These are phyloP conservation scores for Cephus spinipes DNA, from an alignment of 2,888 invertebrate species.

Conservation along the genomic window DNA sequence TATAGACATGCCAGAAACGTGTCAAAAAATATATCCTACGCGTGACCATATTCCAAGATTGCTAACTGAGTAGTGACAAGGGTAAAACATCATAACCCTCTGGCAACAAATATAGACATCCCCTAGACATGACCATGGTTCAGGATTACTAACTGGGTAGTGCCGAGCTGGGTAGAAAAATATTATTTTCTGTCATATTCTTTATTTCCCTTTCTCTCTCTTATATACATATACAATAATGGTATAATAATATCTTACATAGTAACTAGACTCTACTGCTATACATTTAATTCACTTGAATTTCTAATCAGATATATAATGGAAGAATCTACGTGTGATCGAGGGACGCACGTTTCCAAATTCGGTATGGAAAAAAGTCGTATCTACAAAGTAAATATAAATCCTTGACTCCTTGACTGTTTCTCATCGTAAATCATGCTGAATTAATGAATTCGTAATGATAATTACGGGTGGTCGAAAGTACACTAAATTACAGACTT, in stretches of 20 bases:
- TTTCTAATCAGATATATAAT: background rate
- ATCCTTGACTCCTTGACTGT: background rate
- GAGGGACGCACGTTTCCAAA: background rate
- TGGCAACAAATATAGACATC: too few species aligned
- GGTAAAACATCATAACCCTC: too few species aligned
- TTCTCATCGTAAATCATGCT: background rate
- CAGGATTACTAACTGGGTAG: too few species aligned
- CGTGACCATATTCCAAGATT: too few species aligned
- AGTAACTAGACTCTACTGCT: background rate
- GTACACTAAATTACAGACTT: background rate
- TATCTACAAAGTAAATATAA: background rate
- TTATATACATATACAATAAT: conserved; percentile 5
- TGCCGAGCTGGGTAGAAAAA: background rate
- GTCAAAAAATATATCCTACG: too few species aligned
- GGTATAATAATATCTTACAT: conserved; percentile 4
- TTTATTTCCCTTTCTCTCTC: background rate
- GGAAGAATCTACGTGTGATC: background rate
- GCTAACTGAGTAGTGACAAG: too few species aligned
- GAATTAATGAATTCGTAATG: background rate
- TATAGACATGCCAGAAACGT: too few species aligned
- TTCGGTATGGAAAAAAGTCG: background rate
- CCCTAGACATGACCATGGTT: too few species aligned
- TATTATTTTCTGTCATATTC: background rate
- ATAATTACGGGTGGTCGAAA: background rate
- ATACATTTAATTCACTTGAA: background rate